A percentile compares a stretch with the other conserved stretches of the same genome.
Evolutionary conservation across 2,888 invertebrate species (phyloP).

Genomic region (Lepidocyrtoides sp.): DNA sequence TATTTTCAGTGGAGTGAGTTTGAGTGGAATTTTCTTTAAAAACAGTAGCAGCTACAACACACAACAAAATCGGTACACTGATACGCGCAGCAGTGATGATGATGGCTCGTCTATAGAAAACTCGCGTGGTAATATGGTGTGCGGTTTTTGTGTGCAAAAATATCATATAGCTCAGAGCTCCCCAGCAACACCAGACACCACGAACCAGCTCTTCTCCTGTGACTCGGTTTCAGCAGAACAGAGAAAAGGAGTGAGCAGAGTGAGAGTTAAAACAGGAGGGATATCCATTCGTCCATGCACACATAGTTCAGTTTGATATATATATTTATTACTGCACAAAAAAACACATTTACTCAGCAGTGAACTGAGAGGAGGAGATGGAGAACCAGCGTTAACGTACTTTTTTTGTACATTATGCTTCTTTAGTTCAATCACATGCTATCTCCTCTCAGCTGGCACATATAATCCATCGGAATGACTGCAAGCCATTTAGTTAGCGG

Average conservation of each 20-base stretch:
- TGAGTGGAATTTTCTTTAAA: neutral
- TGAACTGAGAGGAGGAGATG: neutral
- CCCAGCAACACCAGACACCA: neutral
- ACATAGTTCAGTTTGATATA: neutral
- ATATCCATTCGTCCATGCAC: conserved; percentile 30
- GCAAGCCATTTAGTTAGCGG: conserved; percentile 75
- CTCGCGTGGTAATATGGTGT: neutral
- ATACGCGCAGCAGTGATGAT: no score
- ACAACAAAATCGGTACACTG: no score
- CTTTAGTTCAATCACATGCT: conserved; percentile 61
- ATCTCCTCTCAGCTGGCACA: conserved; percentile 59
- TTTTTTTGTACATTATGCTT: conserved; percentile 28
- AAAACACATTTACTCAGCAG: neutral
- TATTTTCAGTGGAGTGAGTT: conserved; percentile 9
- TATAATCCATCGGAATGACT: conserved; percentile 75
- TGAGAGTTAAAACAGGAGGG: conserved; percentile 43
- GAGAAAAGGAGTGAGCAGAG: conserved; percentile 20
- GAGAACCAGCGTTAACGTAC: neutral
- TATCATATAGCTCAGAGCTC: conserved; percentile 29
- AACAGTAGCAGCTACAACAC: neutral
- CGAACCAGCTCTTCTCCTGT: conserved; percentile 21
- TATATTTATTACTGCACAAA: neutral
- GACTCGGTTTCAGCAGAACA: neutral
- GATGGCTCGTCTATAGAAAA: conserved; percentile 1
- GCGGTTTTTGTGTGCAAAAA: conserved; percentile 30